Base-by-base conservation (phyloP, 1,140 invertebrate species). In the Phymastichus coffea region DNA sequence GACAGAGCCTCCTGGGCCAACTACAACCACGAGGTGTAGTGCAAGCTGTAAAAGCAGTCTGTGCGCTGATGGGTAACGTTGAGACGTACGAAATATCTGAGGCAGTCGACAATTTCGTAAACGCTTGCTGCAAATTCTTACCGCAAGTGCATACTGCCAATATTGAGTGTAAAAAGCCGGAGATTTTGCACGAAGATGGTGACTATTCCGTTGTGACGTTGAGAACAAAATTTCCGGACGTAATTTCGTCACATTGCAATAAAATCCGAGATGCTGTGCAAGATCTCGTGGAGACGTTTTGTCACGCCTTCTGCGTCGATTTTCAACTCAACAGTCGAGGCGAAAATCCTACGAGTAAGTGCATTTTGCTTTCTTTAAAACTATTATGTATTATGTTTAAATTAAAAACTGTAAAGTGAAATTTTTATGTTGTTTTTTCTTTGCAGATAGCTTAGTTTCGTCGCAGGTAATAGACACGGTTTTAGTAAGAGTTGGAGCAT, bases 11-110 rank as follows among this genome's bases (percentile, higher is more conserved):
- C 43, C 68, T 81, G 58, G 77, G 81, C 15, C 71, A 76, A 44
- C 67, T 85, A 22, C 83, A 88, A 67, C 80, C 84, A 3, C 82
- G 84, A 63, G 79, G 87, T 17, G 86, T 95, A 38, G 83, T 89
- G 17, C 95, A 98, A 77, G 89, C 93, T 0, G 91, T 97, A 0
- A 98, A 97, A 80, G 93, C 92, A 1, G 88, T 98, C 8, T 94
- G 93, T 73, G 87, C 92, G 22, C 78, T 94, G 20, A 87, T 97
- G 62, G 92, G 92, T 10, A 89, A 88, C 56, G 85, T 97, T 2
- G 92, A 97, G 78, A 97, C 94, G 0, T 76, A 88, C 41, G 91
- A 94, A 68, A 85, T 95, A 2, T 88, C 86, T 3, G 84, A 88
- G 57, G 86, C 90, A 33, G 77, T 95, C 3, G 86, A 88, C 49